Percentiles rank a stretch among this genome's conserved stretches.
Evolutionary conservation across 2,888 invertebrate genomes (phyloP).

Genomic region (Octonoba sinensis): DNA sequence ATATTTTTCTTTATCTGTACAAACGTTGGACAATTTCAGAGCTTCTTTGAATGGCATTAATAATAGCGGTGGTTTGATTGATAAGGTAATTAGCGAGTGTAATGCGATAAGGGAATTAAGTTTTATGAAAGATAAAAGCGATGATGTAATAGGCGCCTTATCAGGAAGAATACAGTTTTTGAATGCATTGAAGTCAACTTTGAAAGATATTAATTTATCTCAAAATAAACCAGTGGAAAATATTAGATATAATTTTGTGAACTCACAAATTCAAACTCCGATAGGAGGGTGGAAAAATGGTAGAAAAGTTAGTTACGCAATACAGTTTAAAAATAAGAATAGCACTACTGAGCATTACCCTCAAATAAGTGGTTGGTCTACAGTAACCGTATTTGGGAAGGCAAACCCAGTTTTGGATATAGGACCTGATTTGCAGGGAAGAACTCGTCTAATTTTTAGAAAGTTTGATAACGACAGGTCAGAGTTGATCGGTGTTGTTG

Average conservation of each 20-base stretch:
- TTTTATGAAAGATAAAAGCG: neutral
- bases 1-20: neutral
- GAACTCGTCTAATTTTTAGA: neutral
- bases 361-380: neutral
- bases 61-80: neutral
- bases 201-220: neutral
- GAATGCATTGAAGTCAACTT: too few species aligned
- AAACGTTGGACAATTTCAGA: neutral
- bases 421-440: neutral
- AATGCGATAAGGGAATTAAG: neutral
- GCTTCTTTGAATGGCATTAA: neutral
- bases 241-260: too few species aligned
- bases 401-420: constrained; percentile 1
- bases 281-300: neutral
- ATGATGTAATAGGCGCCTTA: neutral
- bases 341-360: neutral
- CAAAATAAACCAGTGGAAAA: too few species aligned
- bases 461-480: neutral
- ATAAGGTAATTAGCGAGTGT: neutral
- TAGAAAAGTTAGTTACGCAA: neutral
- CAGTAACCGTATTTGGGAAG: neutral
- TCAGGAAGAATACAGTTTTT: neutral
- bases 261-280: neutral
- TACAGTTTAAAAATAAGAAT: neutral
- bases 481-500: neutral